Conservation (phyloP, 1,140 invertebrate species). For the Lepidotrigona ventralis region DNA sequence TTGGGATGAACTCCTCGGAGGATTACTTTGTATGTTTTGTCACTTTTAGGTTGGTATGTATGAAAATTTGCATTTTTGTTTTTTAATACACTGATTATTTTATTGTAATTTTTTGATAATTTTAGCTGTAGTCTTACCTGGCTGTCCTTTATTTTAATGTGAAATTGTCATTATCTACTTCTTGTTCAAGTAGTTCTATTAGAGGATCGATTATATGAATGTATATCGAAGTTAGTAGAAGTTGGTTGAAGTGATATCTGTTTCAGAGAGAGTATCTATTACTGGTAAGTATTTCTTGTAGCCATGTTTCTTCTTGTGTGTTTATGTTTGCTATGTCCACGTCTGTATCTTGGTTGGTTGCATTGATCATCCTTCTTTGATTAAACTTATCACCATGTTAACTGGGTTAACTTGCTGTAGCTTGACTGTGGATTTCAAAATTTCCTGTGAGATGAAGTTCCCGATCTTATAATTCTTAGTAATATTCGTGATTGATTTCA, state of each 20-base stretch:
- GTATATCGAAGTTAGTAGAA: too few species aligned
- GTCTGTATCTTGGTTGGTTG: neutral
- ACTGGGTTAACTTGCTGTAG: neutral
- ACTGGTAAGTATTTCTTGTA: neutral
- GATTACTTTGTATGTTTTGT: neutral
- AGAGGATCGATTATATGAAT: neutral
- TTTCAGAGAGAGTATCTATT: neutral
- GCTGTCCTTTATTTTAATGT: too few species aligned
- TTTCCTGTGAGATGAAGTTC: neutral
- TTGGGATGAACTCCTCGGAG: neutral
- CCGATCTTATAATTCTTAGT: neutral
- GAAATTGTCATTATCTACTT: neutral
- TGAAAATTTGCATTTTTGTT: neutral
- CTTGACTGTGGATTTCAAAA: too few species aligned
- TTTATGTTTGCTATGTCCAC: neutral
- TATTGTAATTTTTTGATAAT: neutral
- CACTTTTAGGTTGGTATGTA: neutral
- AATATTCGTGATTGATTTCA: neutral
- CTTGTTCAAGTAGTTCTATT: neutral
- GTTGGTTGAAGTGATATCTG: neutral
- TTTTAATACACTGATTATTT: neutral
- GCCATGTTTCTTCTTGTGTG: neutral
- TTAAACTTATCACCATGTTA: neutral
- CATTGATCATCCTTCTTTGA: neutral
- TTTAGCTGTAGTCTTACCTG: neutral